Base-by-base conservation (phyloP, 2,888 invertebrate genomes). In the Mythimna vitellina region DNA sequence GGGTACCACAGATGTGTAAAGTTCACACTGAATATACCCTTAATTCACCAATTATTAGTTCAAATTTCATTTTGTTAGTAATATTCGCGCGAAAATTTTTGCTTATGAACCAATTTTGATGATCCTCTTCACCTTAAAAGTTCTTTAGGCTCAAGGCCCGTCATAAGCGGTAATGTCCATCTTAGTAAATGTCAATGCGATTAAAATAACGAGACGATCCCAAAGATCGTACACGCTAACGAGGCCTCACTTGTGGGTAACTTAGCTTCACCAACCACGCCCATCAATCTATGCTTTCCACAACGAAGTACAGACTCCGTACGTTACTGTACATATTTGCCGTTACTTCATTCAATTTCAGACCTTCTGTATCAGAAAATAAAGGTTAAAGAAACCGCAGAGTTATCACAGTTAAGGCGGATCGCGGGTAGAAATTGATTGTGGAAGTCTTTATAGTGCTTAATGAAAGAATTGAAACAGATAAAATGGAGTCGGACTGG, bases 381-480 rank as follows among this genome's bases (percentile, higher is more conserved):
- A 93, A 72, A 78, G 87, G 22, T 57, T 3, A 68, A 12, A 9
- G 8, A 0, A 68, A 35, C 25, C 4, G 91, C 75, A 89, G 14
- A 81, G 25, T 63, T 86, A 87, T 54, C 51, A 49, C 83, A 79
- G 91, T 80, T 72, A 85, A 89, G 90, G 90, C 89, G 91, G 90
- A 90, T 88, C 91, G 88, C 82, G 88, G 89, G 88, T 88, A 89
- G 90, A 93, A 95, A 95, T 95, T 95, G 94, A 95, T 95, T 93
- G 94, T 93, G 89, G 89, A 93, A 93, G 90, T 94, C 93, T 93
- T 90, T 93, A 94, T 93, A 92, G 93, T 91, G 90, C 90, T 93
- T 95, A 95, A 95, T 95, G 95, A 95, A 94, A 92, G 95, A 94
- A 95, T 94, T 94, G 95, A 94, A 95, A 95, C 90, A 90, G 93